Evolutionary conservation across 2,113 vertebrate genomes (phyloP).

Genomic region (Strix aluco): DNA sequence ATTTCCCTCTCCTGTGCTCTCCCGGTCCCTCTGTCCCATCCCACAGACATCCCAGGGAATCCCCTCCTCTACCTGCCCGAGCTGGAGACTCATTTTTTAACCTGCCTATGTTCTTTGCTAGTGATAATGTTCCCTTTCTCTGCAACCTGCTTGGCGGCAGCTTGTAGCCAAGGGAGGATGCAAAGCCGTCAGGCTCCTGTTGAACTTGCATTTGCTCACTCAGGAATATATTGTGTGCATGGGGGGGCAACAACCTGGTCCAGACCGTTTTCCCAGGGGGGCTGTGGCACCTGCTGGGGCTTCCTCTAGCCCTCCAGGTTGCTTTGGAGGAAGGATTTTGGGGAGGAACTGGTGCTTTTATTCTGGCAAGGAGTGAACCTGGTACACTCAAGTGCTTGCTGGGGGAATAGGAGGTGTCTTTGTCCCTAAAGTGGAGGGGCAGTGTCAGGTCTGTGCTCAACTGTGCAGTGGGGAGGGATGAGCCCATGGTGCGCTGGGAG

Average conservation of each 20-base stretch:
- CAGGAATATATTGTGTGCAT: accelerated
- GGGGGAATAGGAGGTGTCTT: neutral
- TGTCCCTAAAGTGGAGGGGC: neutral
- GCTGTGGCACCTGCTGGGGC: neutral
- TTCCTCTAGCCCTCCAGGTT: neutral
- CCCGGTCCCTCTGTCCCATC: neutral
- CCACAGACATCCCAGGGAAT: neutral
- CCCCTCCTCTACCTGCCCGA: accelerated
- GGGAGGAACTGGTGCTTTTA: neutral
- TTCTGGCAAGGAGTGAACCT: accelerated
- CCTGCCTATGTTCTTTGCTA: accelerated
- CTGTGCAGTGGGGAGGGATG: accelerated
- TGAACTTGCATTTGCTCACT: neutral
- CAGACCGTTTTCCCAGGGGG: accelerated
- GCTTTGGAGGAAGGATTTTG: neutral
- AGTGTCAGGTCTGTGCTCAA: accelerated
- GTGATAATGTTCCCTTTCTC: accelerated
- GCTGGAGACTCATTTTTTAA: neutral
- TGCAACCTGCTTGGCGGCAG: neutral
- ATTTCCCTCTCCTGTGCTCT: neutral
- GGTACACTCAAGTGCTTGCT: accelerated
- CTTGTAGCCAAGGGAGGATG: neutral
- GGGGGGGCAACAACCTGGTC: no score
- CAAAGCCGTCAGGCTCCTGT: accelerated
- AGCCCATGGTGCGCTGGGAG: neutral